phyloP scores from a whole-genome alignment of 2,888 invertebrate species.

The Ceraclea dissimilis region DNA sequence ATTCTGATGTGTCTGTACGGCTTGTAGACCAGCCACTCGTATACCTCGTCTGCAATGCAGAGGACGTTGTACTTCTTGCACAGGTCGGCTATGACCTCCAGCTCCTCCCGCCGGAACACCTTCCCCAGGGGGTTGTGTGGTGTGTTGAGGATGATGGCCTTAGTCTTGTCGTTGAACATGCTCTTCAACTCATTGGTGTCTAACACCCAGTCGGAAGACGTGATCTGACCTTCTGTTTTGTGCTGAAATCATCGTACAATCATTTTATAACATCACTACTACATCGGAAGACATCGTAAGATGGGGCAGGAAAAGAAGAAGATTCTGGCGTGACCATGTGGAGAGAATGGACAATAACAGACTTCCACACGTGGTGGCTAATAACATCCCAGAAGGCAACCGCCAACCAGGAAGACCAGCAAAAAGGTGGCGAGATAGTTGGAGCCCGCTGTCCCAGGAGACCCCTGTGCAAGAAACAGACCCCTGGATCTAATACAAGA shows the following conservation, averaged over 20 bases:
- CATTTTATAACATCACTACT: constrained; percentile 9
- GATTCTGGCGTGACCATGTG: too few relatives aligned
- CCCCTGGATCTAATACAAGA: too few relatives aligned
- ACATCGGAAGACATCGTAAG: too few relatives aligned
- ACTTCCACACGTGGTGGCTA: too few relatives aligned
- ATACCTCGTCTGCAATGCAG: constrained; percentile 94
- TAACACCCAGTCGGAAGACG: constrained; percentile 83
- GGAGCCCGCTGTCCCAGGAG: too few relatives aligned
- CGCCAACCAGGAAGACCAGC: too few relatives aligned
- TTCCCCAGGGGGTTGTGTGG: constrained; percentile 98
- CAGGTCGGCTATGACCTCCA: constrained; percentile 72
- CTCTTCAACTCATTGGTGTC: constrained; percentile 72
- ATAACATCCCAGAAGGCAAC: too few relatives aligned
- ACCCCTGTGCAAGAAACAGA: too few relatives aligned
- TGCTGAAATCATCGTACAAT: constrained; percentile 33
- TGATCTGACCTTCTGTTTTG: constrained; percentile 44
- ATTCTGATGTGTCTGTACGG: constrained; percentile 82
- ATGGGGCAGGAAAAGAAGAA: too few relatives aligned
- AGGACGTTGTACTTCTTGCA: constrained; percentile 90
- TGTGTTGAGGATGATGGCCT: constrained; percentile 92
- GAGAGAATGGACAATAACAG: too few relatives aligned
- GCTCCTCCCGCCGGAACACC: constrained; percentile 63
- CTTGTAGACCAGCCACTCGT: constrained; percentile 92
- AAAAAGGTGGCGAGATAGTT: too few relatives aligned
- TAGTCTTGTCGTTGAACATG: constrained; percentile 82